These are phyloP conservation scores for Sitobion miscanthi DNA, from an alignment of 1,140 invertebrate species.

Conservation along the genomic window DNA sequence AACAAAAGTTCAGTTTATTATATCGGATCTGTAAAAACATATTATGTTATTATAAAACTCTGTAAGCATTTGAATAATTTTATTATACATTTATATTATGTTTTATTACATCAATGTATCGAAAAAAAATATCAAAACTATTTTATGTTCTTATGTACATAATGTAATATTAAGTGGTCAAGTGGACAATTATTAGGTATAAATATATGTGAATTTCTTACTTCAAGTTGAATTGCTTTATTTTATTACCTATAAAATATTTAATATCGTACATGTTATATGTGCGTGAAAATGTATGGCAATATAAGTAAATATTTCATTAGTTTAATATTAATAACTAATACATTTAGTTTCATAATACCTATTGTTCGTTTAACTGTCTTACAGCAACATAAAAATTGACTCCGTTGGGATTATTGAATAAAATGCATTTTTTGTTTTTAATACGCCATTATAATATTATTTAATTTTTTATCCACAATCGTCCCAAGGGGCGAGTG, in stretches of 20 bases:
- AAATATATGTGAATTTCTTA: background rate
- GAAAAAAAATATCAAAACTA: background rate
- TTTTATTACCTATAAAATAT: constrained; percentile 2
- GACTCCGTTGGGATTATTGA: background rate
- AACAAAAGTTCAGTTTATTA: background rate
- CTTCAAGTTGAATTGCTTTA: background rate
- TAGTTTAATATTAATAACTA: background rate
- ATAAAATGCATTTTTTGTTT: background rate
- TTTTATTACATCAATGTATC: background rate
- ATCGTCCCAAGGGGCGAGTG: background rate
- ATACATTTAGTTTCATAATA: background rate
- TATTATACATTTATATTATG: background rate
- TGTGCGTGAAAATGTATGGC: background rate
- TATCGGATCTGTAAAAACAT: background rate
- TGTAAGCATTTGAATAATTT: background rate
- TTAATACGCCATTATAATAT: background rate
- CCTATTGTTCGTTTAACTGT: background rate
- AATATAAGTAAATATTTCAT: constrained; percentile 17
- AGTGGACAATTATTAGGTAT: background rate
- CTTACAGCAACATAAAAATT: background rate
- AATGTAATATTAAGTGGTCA: background rate
- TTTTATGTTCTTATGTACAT: background rate
- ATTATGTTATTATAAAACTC: background rate
- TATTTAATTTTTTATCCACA: background rate
- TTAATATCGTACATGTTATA: background rate